Conservation (phyloP, 1,140 invertebrate species). For the Bradynema listronoti region DNA sequence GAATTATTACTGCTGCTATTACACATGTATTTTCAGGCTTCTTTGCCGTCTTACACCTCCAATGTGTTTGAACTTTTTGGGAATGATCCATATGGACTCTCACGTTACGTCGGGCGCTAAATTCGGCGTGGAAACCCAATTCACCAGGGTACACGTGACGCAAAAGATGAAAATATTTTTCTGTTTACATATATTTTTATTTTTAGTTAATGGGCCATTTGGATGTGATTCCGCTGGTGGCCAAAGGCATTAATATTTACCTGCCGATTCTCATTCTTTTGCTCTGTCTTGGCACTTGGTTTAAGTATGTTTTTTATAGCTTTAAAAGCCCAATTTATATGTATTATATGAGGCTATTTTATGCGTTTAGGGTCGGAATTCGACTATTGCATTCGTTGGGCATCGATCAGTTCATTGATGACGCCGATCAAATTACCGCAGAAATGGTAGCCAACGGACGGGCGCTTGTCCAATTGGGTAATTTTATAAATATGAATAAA, state of each 20-base stretch:
- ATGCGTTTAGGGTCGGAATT: slow-evolving; percentile 45
- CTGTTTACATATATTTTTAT: background rate
- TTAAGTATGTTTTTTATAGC: slow-evolving; percentile 58
- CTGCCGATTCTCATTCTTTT: slow-evolving; percentile 92
- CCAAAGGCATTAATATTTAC: slow-evolving; percentile 96
- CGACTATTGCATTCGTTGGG: slow-evolving; percentile 47
- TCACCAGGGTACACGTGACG: slow-evolving; percentile 43
- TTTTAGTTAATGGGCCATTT: slow-evolving; percentile 98
- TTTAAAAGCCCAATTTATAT: no score
- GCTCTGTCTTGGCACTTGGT: slow-evolving; percentile 87
- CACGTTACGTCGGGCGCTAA: slow-evolving; percentile 75
- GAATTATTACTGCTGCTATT: background rate
- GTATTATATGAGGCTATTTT: background rate
- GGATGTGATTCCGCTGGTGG: slow-evolving; percentile 92
- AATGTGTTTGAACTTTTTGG: slow-evolving; percentile 94
- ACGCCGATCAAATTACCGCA: slow-evolving; percentile 54
- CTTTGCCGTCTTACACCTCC: slow-evolving; percentile 91
- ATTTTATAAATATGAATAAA: background rate
- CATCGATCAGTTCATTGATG: slow-evolving; percentile 54
- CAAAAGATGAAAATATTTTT: background rate
- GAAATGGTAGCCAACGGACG: slow-evolving; percentile 51
- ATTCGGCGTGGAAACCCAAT: slow-evolving; percentile 55
- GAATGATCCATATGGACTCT: slow-evolving; percentile 93
- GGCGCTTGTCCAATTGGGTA: slow-evolving; percentile 35
- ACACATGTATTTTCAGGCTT: slow-evolving; percentile 66